These are phyloP conservation scores for Pangasianodon gigas DNA, from an alignment of 2,113 vertebrate species.

Conservation along the genomic window DNA sequence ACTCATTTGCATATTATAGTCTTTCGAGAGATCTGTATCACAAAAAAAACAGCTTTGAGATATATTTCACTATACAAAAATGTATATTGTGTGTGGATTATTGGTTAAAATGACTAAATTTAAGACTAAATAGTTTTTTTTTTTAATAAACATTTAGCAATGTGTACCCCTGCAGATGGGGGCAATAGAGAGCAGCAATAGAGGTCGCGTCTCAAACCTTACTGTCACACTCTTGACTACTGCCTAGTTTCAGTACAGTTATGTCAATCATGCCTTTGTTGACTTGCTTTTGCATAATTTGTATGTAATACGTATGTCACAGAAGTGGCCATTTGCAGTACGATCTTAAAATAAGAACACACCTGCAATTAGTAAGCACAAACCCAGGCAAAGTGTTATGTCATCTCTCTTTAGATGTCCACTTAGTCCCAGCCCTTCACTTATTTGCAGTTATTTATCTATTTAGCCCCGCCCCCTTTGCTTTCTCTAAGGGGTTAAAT, in stretches of 20 bases:
- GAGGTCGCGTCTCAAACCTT: background rate
- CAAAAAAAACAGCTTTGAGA: background rate
- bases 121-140: too few relatives aligned
- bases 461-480: background rate
- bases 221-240: background rate
- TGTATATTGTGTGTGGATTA: background rate
- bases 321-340: background rate
- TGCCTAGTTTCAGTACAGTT: background rate
- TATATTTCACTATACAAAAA: background rate
- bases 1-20: background rate
- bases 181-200: background rate
- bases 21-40: background rate
- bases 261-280: background rate
- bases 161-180: background rate
- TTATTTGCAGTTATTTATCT: background rate
- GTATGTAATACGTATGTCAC: background rate
- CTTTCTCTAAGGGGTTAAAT: background rate
- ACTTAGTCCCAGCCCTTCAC: background rate
- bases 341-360: background rate
- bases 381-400: background rate
- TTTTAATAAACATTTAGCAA: background rate
- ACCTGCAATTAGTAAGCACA: background rate
- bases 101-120: background rate
- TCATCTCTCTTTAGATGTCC: background rate
- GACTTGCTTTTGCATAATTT: background rate